phyloP scores from a whole-genome alignment of 92 coral and sea anemone species.

The Anthopleura xanthogrammica region DNA sequence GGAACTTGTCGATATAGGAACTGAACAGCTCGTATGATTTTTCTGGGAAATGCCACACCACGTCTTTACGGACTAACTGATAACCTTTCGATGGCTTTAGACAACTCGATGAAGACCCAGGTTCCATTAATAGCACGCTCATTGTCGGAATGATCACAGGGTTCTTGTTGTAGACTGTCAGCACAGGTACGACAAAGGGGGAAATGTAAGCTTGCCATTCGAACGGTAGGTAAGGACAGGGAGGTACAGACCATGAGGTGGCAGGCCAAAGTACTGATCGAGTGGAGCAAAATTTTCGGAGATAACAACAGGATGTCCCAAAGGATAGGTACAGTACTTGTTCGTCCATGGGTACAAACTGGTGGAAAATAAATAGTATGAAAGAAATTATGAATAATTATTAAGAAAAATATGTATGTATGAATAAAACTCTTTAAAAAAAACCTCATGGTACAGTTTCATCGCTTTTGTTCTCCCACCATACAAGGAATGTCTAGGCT shows the following conservation, averaged over 20 bases:
- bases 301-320: slow-evolving; percentile 40
- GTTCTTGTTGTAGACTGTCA: background rate
- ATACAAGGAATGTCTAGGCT: slow-evolving; percentile 29
- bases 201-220: slow-evolving; percentile 9
- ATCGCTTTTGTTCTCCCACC: slow-evolving; percentile 36
- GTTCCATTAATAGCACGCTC: slow-evolving; percentile 43
- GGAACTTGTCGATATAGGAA: slow-evolving; percentile 47
- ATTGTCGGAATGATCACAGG: slow-evolving; percentile 39
- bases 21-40: slow-evolving; percentile 32
- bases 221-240: slow-evolving; percentile 36
- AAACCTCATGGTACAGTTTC: slow-evolving; percentile 17
- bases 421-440: no score
- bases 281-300: slow-evolving; percentile 39
- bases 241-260: background rate
- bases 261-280: slow-evolving; percentile 35
- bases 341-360: slow-evolving; percentile 11
- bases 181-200: slow-evolving; percentile 2
- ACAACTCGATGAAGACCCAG: slow-evolving; percentile 50
- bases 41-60: slow-evolving; percentile 56
- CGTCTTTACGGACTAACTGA: slow-evolving; percentile 23
- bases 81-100: slow-evolving; percentile 45
- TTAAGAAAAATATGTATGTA: no score
- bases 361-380: background rate
- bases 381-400: background rate
- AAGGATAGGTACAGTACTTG: slow-evolving; percentile 9